Conservation (phyloP, 1,140 invertebrate genomes). For the Zaprionus lachaisei region DNA sequence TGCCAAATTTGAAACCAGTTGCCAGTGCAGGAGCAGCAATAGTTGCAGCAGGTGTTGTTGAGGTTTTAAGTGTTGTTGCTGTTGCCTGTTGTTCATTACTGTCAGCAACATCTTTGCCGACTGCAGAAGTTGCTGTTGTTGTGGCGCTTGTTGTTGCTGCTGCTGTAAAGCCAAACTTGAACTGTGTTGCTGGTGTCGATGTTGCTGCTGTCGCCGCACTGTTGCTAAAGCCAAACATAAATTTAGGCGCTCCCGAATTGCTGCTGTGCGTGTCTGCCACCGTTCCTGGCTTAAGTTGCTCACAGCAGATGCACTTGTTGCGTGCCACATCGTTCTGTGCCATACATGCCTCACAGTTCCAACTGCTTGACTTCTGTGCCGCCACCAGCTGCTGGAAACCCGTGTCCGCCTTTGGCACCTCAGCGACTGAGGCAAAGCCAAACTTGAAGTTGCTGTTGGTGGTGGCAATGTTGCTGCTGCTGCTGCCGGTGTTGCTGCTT, state of each 20-base stretch:
- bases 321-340: constrained; percentile 87
- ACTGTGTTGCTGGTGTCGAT: constrained; percentile 42
- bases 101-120: constrained; percentile 60
- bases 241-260: constrained; percentile 85
- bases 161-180: constrained; percentile 70
- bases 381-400: constrained; percentile 75
- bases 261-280: constrained; percentile 46
- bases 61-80: constrained; percentile 9
- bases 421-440: constrained; percentile 21
- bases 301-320: constrained; percentile 89
- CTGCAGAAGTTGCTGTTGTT: constrained; percentile 77
- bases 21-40: background rate
- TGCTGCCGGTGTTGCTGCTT: background rate
- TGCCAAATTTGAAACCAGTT: constrained; percentile 20
- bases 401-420: constrained; percentile 61
- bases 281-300: constrained; percentile 87
- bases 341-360: constrained; percentile 89
- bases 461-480: constrained; percentile 47
- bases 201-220: constrained; percentile 38
- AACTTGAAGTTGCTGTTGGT: constrained; percentile 57
- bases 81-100: constrained; percentile 18
- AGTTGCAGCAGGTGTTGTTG: constrained; percentile 5
- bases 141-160: constrained; percentile 51
- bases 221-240: constrained; percentile 74
- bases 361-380: constrained; percentile 85